These are phyloP conservation scores for Halcyon malimbica DNA, from an alignment of 2,113 vertebrate genomes.

Conservation along the genomic window DNA sequence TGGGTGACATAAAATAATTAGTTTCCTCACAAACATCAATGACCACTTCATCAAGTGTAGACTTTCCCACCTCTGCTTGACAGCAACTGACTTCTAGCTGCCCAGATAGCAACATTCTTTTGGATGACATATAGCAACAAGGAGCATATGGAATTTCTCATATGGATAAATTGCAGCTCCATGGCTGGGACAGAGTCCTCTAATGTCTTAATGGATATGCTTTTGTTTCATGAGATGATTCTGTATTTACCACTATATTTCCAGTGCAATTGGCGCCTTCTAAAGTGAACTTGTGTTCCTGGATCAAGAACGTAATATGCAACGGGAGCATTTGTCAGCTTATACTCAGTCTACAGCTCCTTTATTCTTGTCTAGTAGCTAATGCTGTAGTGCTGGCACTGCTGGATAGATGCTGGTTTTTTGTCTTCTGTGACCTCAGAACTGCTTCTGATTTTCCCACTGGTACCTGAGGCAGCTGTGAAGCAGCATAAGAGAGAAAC, in stretches of 20 bases:
- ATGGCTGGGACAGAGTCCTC: not conserved
- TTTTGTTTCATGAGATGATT: not conserved
- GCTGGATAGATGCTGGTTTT: not conserved
- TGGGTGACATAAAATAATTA: not conserved
- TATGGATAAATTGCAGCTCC: not conserved
- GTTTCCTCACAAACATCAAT: not conserved
- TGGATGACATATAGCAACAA: not conserved
- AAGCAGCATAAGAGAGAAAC: not conserved
- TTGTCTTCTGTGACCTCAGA: not conserved
- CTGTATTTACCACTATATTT: not conserved
- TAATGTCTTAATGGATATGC: not conserved
- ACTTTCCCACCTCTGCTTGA: not conserved
- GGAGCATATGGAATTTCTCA: not conserved
- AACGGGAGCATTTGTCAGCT: not conserved
- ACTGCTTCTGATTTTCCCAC: not conserved
- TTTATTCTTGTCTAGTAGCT: not conserved
- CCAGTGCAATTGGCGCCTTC: not conserved
- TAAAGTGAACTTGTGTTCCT: not conserved
- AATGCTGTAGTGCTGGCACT: not conserved
- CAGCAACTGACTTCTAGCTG: not conserved
- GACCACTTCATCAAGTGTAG: not conserved
- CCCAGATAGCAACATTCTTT: not conserved
- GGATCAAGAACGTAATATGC: not conserved
- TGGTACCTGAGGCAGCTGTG: not conserved
- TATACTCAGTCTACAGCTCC: not conserved